Base-by-base conservation (phyloP, 1,140 invertebrate species). In the Eriosoma lanigerum region DNA sequence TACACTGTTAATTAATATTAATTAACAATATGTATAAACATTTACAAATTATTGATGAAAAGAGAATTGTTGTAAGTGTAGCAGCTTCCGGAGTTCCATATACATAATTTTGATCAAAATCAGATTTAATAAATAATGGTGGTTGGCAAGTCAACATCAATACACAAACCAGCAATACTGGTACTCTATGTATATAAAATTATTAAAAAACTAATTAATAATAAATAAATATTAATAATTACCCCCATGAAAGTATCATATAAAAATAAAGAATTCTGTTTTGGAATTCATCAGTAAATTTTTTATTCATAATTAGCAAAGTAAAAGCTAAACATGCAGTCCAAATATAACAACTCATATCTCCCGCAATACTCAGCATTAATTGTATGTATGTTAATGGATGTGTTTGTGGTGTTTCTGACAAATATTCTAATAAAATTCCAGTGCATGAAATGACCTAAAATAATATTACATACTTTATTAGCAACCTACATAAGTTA, bases 321-420 rank as follows among this genome's bases (percentile, higher is more conserved):
- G 91, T 90, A 26, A 94, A 87, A 21, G 95, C 93, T 68, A 97
- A 87, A 78, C 94, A 89, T 19, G 91, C 90, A 0, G 94, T 94
- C 92, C 94, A 96, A 44, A 96, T 87, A 32, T 95, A 87, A 46
- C 92, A 91, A 64, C 92, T 91, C 83, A 93, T 92, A 38, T 93
- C 90, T 29, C 94, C 93, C 62, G 90, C 86, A 32, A 90, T 89
- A 82, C 93, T 92, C 1, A 94, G 83, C 32, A 90, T 85, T 84
- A 93, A 93, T 83, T 94, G 92, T 1, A 92, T 86, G 82, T 44
- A 85, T 84, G 81, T 86, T 85, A 21, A 87, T 44, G 75, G 54
- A 29, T 78, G 56, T n/a, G 52, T 46, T 26, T 78, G 8, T 13
- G 75, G 75, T 19, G 75, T 78, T 56, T 75, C 72, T 26, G 75